A percentile compares a stretch with the other conserved stretches of the same genome.
Conservation (phyloP, 2,888 invertebrate genomes). For the Pasiphila rectangulata region DNA sequence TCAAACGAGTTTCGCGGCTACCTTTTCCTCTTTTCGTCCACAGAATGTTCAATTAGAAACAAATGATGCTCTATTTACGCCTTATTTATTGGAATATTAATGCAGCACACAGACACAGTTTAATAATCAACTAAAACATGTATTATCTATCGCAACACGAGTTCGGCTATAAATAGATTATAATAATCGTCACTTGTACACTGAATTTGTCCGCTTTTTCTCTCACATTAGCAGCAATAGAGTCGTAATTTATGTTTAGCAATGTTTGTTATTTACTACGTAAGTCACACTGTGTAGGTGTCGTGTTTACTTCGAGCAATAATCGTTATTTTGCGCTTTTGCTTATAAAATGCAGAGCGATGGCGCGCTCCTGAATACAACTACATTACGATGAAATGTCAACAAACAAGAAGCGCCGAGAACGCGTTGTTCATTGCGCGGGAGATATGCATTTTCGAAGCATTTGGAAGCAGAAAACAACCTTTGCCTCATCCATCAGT, state of each 20-base stretch:
- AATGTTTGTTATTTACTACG: slow-evolving; percentile 41
- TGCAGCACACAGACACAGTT: slow-evolving; percentile 31
- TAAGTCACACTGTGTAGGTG: slow-evolving; percentile 42
- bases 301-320: slow-evolving; percentile 41
- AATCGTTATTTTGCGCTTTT: slow-evolving; percentile 45
- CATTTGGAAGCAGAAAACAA: neutral
- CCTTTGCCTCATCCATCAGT: neutral
- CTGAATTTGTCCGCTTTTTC: slow-evolving; percentile 72
- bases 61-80: slow-evolving; percentile 30
- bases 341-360: slow-evolving; percentile 55
- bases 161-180: slow-evolving; percentile 71
- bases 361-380: slow-evolving; percentile 63
- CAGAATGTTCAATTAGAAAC: slow-evolving; percentile 39
- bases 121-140: slow-evolving; percentile 44
- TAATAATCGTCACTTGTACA: slow-evolving; percentile 64
- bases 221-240: slow-evolving; percentile 47
- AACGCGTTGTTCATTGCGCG: slow-evolving; percentile 42
- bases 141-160: slow-evolving; percentile 58
- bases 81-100: slow-evolving; percentile 41
- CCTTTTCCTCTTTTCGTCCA: slow-evolving; percentile 44
- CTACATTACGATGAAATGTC: slow-evolving; percentile 64
- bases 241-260: slow-evolving; percentile 37
- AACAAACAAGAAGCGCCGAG: slow-evolving; percentile 57
- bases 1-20: slow-evolving; percentile 75
- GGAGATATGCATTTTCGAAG: slow-evolving; percentile 31